phyloP scores from a whole-genome alignment of 2,113 vertebrate species.

The Athene noctua region DNA sequence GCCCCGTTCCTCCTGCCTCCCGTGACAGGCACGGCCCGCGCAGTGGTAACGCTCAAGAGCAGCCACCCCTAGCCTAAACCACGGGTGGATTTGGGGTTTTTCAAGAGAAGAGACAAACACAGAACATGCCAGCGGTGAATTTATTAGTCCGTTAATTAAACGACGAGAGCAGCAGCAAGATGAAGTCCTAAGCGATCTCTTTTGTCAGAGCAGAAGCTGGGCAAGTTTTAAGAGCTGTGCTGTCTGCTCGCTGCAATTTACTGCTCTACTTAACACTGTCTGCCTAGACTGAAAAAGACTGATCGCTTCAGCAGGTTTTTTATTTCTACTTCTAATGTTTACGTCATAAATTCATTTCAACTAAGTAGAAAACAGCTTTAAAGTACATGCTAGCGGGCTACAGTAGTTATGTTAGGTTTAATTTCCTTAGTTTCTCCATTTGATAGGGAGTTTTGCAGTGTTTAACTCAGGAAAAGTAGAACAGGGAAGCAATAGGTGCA shows the following conservation, averaged over 20 bases:
- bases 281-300: background rate
- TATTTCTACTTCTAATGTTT: background rate
- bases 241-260: background rate
- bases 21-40: background rate
- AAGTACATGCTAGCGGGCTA: background rate
- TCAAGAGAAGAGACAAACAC: background rate
- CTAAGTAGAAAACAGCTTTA: background rate
- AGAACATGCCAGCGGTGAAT: background rate
- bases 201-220: background rate
- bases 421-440: background rate
- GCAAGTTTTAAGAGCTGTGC: background rate
- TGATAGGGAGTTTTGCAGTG: background rate
- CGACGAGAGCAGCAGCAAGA: background rate
- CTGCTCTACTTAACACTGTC: constrained; percentile 39
- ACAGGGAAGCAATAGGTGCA: background rate
- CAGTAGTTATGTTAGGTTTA: background rate
- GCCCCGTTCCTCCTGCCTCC: background rate
- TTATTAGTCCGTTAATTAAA: background rate
- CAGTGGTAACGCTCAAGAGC: fast-evolving
- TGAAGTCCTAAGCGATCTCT: background rate
- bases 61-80: background rate
- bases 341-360: background rate
- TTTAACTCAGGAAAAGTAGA: background rate
- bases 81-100: background rate
- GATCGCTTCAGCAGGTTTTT: background rate